Percentiles rank a stretch among this genome's conserved stretches.
Conservation (phyloP, 1,140 invertebrate genomes). For the Drosophila chauvacae region DNA sequence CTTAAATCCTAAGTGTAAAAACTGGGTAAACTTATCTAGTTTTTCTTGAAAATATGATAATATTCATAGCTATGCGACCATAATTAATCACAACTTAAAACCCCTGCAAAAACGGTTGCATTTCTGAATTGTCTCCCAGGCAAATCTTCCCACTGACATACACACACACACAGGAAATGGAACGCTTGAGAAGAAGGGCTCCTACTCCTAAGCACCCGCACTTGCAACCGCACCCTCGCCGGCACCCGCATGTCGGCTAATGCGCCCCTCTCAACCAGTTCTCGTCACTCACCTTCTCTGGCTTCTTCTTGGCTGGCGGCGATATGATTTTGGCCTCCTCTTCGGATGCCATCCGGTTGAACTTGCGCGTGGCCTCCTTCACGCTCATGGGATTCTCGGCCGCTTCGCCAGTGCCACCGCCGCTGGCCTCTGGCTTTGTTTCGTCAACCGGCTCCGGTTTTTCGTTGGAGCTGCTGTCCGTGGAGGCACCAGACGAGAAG, state of each 20-base stretch:
- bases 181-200: conserved; percentile 14
- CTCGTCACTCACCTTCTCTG: conserved; percentile 86
- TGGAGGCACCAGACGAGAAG: conserved; percentile 74
- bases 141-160: conserved; percentile 37
- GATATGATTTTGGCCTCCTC: conserved; percentile 87
- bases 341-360: conserved; percentile 95
- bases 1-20: not conserved
- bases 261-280: conserved; percentile 50
- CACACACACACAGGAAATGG: conserved; percentile 47
- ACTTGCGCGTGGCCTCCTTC: conserved; percentile 95
- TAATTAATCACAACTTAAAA: conserved; percentile 61
- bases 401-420: conserved; percentile 43
- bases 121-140: conserved; percentile 26
- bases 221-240: conserved; percentile 13
- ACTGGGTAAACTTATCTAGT: not conserved
- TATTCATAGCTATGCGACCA: conserved; percentile 17
- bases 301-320: conserved; percentile 86
- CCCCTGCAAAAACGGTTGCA: conserved; percentile 24
- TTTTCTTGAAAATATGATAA: conserved; percentile 9
- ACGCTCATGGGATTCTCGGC: conserved; percentile 90
- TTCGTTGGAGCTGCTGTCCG: conserved; percentile 57
- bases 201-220: conserved; percentile 6
- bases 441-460: conserved; percentile 36
- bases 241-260: conserved; percentile 20
- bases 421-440: conserved; percentile 13